Base-by-base conservation (phyloP, 2,113 vertebrate genomes). In the Caretta caretta region DNA sequence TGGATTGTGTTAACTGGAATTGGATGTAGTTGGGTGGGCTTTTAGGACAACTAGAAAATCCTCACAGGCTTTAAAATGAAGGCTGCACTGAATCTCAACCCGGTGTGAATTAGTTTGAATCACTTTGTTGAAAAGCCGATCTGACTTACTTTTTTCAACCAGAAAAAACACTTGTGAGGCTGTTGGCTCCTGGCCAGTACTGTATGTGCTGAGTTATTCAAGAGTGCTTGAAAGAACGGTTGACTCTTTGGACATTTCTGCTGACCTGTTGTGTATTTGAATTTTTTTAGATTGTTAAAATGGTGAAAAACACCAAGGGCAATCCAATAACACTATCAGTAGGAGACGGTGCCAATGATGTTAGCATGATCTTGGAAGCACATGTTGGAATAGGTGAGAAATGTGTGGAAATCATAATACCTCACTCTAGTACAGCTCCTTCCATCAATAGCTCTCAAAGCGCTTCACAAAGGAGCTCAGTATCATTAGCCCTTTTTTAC, bases 311-410 rank as follows among this genome's bases (percentile, higher is more conserved):
- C 95, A 99, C 99, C 7, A 99, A 99, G 98, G 99, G 99, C 53
- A 99, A 96, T 79, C 99, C 99, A 0, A 99, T 99, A 94, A 99
- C 99, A 0, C 98, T 99, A 27, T 99, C 99, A 1, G 98, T 99
- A 93, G 99, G 99, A 56, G 99, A 99, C 84, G 99, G 99, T 62
- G 99, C 99, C 53, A 99, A 99, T 93, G 99, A 99, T 94, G 99
- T 99, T 92, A 99, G 99, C 87, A 99, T 99, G 99, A 99, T 99
- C 98, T 98, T 99, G 97, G 99, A 99, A 98, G 99, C 99, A 59
- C 99, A 99, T 17, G 99, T 99, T 82, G 99, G 99, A 93, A 99
- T 99, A 97, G 99, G 99, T 99, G 96, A 98, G 99, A 95, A 79
- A 46, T 27, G 22, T 80, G 56, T 53, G 19, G 56, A 62, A 48